These are phyloP conservation scores for Triplophysa rosa DNA, from an alignment of 2,113 vertebrate genomes.

Conservation along the genomic window DNA sequence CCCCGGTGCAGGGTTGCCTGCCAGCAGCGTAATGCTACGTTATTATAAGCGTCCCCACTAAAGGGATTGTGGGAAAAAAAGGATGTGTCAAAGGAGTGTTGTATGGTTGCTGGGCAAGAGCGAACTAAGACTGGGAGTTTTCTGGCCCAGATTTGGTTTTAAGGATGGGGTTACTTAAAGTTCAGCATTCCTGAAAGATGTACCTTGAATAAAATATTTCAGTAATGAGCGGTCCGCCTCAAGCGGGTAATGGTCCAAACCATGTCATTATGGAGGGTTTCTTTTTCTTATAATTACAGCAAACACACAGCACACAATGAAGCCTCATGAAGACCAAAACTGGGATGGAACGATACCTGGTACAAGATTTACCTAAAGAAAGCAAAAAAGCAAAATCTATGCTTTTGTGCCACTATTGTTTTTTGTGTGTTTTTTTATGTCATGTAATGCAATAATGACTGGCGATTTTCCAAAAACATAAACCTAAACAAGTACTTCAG, in stretches of 20 bases:
- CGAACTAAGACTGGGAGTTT: background rate
- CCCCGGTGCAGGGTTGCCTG: background rate
- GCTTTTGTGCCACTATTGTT: background rate
- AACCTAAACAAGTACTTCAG: constrained; percentile 16
- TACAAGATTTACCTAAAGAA: background rate
- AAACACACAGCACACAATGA: background rate
- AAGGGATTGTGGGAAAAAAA: background rate
- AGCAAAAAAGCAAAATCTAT: background rate
- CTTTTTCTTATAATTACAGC: background rate
- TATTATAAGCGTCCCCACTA: background rate
- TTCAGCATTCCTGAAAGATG: background rate
- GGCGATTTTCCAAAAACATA: constrained; percentile 24
- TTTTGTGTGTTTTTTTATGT: constrained; percentile 10
- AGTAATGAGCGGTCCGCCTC: background rate
- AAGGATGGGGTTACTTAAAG: constrained; percentile 11
- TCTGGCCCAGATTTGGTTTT: background rate
- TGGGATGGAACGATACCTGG: background rate
- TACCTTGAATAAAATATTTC: background rate
- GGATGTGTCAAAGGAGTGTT: background rate
- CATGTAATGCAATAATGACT: background rate
- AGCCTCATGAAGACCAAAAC: background rate
- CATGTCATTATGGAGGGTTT: background rate
- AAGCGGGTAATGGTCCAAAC: background rate
- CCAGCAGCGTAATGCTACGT: background rate
- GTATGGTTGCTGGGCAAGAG: background rate